phyloP scores from a whole-genome alignment of 2,797 vertebrate genomes.

The Myoxocephalus aenaeus region DNA sequence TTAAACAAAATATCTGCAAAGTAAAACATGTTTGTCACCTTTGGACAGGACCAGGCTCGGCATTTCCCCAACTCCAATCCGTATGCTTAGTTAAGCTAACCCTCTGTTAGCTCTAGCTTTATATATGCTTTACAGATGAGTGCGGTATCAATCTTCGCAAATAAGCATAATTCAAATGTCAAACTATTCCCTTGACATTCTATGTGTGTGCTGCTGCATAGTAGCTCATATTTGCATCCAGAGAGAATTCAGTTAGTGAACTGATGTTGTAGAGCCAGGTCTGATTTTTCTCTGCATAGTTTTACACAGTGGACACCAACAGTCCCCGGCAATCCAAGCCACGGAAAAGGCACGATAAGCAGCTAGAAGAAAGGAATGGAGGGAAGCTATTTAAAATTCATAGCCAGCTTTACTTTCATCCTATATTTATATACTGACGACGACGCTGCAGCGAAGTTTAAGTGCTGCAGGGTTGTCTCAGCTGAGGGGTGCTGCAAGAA shows the following conservation, averaged over 20 bases:
- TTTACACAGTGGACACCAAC: not conserved
- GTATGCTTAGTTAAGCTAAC: not conserved
- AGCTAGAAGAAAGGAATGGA: not conserved
- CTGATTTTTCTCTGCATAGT: conserved; percentile 10
- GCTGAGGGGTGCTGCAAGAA: conserved; percentile 10
- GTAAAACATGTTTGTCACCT: not conserved
- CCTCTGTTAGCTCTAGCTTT: not conserved
- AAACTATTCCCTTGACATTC: not conserved
- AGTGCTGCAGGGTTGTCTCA: conserved; percentile 25
- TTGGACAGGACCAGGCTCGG: not conserved
- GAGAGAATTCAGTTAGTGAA: conserved; percentile 6
- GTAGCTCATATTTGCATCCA: not conserved
- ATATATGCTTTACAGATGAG: not conserved
- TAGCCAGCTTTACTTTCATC: conserved; percentile 53
- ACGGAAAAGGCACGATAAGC: conserved; percentile 11
- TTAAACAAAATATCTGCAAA: not conserved
- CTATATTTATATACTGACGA: conserved; percentile 50
- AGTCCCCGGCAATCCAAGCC: conserved; percentile 8
- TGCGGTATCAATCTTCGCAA: not conserved
- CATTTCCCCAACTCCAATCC: not conserved
- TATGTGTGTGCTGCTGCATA: not conserved
- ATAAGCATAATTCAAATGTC: not conserved
- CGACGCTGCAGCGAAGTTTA: conserved; percentile 26
- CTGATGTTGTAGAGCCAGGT: conserved; percentile 4
- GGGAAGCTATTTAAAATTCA: conserved; percentile 59